Evolutionary conservation across 2,888 invertebrate genomes (phyloP).

Genomic region (Pachycephus smyrnensis): DNA sequence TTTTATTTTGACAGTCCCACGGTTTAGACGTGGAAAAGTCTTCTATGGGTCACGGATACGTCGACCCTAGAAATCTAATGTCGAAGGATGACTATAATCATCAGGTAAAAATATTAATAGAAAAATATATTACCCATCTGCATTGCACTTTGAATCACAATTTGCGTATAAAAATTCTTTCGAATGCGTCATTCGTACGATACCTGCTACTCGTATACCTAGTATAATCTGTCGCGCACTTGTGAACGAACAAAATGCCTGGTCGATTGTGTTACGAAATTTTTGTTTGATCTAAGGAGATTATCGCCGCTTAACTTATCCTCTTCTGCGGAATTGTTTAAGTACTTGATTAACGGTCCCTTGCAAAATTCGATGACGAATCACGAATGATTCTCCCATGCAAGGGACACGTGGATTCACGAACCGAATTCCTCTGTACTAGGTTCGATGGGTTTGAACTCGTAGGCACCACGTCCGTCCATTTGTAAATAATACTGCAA

Average conservation of each 20-base stretch:
- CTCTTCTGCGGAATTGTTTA: neutral
- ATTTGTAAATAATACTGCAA: constrained; percentile 89
- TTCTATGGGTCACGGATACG: too few relatives aligned
- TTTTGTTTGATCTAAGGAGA: too few relatives aligned
- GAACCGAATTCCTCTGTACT: constrained; percentile 95
- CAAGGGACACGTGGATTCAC: constrained; percentile 69
- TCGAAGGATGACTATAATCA: too few relatives aligned
- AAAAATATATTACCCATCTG: constrained; percentile 25
- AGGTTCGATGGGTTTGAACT: constrained; percentile 87
- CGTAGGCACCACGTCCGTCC: constrained; percentile 93
- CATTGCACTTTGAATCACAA: neutral
- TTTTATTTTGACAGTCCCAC: too few relatives aligned
- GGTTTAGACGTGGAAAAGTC: too few relatives aligned
- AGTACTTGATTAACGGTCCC: constrained; percentile 19
- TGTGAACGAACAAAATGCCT: too few relatives aligned
- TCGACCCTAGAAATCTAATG: too few relatives aligned
- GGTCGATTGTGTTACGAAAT: too few relatives aligned
- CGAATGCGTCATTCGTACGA: too few relatives aligned
- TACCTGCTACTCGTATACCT: too few relatives aligned
- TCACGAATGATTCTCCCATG: constrained; percentile 23
- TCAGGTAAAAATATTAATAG: constrained; percentile 27
- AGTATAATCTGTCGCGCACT: too few relatives aligned
- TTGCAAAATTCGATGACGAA: constrained; percentile 20
- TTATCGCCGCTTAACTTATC: neutral
- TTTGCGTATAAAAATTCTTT: too few relatives aligned